Conservation (phyloP, 2,888 invertebrate species). For the Empis livida region DNA sequence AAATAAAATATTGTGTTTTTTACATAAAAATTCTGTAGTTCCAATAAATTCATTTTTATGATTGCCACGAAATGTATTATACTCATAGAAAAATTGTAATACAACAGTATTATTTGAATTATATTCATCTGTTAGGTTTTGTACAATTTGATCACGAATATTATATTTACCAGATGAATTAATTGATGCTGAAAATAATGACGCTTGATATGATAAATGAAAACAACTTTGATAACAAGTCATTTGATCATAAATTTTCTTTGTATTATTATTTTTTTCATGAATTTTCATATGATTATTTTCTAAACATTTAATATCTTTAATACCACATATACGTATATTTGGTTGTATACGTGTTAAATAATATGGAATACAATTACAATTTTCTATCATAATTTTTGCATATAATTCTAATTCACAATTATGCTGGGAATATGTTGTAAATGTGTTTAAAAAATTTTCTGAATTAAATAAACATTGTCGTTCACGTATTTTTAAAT, state of each 20-base stretch:
- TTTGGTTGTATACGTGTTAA: background rate
- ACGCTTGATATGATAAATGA: constrained; percentile 53
- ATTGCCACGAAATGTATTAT: constrained; percentile 55
- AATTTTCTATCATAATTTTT: background rate
- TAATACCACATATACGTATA: background rate
- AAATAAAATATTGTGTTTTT: constrained; percentile 24
- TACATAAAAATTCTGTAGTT: constrained; percentile 71
- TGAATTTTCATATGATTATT: background rate
- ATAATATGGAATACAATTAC: background rate
- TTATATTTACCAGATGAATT: constrained; percentile 33
- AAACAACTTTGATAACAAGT: constrained; percentile 67
- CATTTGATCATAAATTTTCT: no score
- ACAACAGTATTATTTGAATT: constrained; percentile 50
- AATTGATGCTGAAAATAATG: constrained; percentile 46
- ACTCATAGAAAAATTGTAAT: constrained; percentile 53
- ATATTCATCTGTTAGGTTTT: constrained; percentile 9
- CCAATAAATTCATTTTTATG: constrained; percentile 70
- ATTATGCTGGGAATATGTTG: background rate
- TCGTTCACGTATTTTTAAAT: background rate
- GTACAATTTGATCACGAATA: constrained; percentile 19
- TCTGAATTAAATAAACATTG: background rate
- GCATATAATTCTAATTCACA: background rate
- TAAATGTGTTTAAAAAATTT: background rate
- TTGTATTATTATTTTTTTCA: background rate
- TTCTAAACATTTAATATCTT: background rate